Conservation (phyloP, 2,888 invertebrate species). For the Philereme transversata region DNA sequence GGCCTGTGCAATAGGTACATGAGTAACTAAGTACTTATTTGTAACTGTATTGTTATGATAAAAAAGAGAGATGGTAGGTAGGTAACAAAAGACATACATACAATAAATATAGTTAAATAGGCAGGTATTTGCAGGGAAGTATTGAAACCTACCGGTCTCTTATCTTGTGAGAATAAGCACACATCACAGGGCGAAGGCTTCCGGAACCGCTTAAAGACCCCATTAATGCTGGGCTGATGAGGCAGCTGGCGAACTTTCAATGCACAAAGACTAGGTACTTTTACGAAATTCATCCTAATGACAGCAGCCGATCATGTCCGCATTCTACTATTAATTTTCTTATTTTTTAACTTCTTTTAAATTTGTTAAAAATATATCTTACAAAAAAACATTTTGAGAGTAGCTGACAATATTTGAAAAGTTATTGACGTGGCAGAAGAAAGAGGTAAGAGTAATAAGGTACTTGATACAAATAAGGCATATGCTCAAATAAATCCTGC, state of each 20-base stretch:
- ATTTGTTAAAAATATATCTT: slow-evolving; percentile 5
- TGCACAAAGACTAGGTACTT: slow-evolving; percentile 19
- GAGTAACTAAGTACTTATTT: too few relatives aligned
- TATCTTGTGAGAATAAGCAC: slow-evolving; percentile 43
- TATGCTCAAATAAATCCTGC: too few relatives aligned
- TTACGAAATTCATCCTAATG: slow-evolving; percentile 34
- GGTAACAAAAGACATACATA: too few relatives aligned
- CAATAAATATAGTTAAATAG: too few relatives aligned
- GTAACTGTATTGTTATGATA: too few relatives aligned
- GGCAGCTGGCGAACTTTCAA: slow-evolving; percentile 26
- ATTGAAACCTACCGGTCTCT: slow-evolving; percentile 52
- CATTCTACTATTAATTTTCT: slow-evolving; percentile 22
- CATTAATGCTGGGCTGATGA: slow-evolving; percentile 25
- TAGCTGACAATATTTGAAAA: too few relatives aligned
- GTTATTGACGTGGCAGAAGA: too few relatives aligned
- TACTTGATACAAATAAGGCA: too few relatives aligned
- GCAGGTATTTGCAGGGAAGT: not conserved
- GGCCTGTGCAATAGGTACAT: too few relatives aligned
- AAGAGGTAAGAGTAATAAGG: too few relatives aligned
- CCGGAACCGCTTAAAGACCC: slow-evolving; percentile 41
- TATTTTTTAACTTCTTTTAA: slow-evolving; percentile 9
- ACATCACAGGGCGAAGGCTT: slow-evolving; percentile 52
- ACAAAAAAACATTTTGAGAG: too few relatives aligned
- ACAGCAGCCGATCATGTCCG: slow-evolving; percentile 7
- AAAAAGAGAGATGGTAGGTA: too few relatives aligned